A percentile compares a stretch with the other conserved stretches of the same genome.
phyloP scores from a whole-genome alignment of 2,797 vertebrate species.

The Acipenser transmontanus region DNA sequence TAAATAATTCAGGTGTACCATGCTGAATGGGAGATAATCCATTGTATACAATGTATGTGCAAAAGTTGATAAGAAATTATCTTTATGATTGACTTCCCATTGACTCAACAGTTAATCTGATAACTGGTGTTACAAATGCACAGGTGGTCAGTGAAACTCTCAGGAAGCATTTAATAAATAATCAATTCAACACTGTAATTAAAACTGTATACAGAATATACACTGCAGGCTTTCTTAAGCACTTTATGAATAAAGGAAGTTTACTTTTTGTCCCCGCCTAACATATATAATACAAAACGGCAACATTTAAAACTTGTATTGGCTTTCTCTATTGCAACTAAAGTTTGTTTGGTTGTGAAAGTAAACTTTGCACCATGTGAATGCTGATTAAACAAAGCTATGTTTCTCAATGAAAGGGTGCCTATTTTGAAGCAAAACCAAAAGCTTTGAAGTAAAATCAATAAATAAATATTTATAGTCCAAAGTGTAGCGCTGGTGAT shows the following conservation, averaged over 20 bases:
- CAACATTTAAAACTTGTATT: neutral
- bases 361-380: no score
- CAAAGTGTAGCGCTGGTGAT: no score
- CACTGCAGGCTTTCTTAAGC: slow-evolving; percentile 26
- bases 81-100: neutral
- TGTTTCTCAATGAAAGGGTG: no score
- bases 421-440: no score
- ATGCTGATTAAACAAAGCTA: no score
- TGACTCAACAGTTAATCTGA: slow-evolving; percentile 29
- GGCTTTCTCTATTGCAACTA: neutral
- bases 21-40: no score
- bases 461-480: no score
- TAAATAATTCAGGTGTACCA: no score
- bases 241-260: slow-evolving; percentile 33
- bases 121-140: slow-evolving; percentile 28
- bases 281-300: neutral
- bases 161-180: slow-evolving; percentile 28
- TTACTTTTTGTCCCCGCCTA: slow-evolving; percentile 25
- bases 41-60: no score
- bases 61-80: no score
- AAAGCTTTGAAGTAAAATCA: no score
- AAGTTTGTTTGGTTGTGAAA: neutral
- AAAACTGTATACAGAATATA: slow-evolving; percentile 22
- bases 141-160: slow-evolving; percentile 32
- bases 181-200: slow-evolving; percentile 24